A percentile compares a stretch with the other conserved stretches of the same genome.
phyloP scores from a whole-genome alignment of 2,797 vertebrate species.

The Alouatta caraya region DNA sequence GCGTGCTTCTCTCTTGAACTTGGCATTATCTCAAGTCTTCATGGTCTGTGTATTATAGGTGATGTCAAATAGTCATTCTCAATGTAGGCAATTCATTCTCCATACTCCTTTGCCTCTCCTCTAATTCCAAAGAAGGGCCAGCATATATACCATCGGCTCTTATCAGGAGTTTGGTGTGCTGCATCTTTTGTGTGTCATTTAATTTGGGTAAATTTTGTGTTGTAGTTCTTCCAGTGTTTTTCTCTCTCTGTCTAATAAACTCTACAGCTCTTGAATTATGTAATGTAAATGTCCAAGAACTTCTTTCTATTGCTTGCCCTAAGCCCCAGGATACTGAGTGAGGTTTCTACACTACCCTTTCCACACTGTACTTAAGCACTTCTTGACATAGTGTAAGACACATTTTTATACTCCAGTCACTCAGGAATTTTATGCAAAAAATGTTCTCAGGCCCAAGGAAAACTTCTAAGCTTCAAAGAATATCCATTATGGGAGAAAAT shows the following conservation, averaged over 20 bases:
- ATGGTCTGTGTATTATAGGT: not conserved
- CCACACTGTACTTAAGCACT: not conserved
- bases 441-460: not conserved
- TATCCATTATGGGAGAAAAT: not conserved
- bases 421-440: not conserved
- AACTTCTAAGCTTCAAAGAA: not conserved
- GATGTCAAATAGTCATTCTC: not conserved
- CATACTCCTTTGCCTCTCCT: not conserved
- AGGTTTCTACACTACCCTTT: not conserved
- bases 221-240: not conserved
- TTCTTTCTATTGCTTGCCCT: not conserved
- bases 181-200: not conserved
- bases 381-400: not conserved
- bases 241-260: not conserved
- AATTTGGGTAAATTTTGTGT: not conserved
- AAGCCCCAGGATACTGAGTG: not conserved
- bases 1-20: no score
- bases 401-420: not conserved
- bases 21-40: not conserved
- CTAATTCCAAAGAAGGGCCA: not conserved
- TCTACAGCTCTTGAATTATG: not conserved
- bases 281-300: not conserved
- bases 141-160: not conserved
- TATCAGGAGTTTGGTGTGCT: not conserved
- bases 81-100: not conserved